Percentiles rank a stretch among this genome's conserved stretches.
Evolutionary conservation across 2,797 vertebrate species (phyloP).

Genomic region (Cryptoblepharus egeriae): DNA sequence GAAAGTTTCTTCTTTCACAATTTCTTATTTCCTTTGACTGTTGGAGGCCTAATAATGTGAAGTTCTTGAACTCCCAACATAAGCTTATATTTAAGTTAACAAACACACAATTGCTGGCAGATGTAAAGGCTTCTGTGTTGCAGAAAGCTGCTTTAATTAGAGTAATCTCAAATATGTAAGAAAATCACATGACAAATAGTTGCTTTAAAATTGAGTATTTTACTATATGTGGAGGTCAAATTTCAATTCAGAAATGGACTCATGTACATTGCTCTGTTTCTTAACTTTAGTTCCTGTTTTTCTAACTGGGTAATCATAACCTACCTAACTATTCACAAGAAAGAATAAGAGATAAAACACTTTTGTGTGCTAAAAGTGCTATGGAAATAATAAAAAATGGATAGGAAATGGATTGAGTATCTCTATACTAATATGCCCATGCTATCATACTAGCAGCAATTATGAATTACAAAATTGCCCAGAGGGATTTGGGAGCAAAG

Average conservation of each 20-base stretch:
- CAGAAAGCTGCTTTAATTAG: neutral
- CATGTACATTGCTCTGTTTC: neutral
- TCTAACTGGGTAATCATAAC: neutral
- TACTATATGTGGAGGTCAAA: neutral
- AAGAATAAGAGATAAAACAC: neutral
- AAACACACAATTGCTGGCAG: neutral
- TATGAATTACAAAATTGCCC: neutral
- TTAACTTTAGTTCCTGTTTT: neutral
- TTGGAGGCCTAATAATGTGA: neutral
- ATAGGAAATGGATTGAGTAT: neutral
- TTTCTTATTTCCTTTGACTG: neutral
- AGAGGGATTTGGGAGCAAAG: neutral
- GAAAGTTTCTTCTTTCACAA: neutral
- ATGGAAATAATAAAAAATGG: neutral
- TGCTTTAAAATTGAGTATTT: neutral
- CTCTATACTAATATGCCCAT: neutral
- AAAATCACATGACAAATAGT: neutral
- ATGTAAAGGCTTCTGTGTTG: neutral
- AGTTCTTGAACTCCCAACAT: neutral
- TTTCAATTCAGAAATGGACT: neutral
- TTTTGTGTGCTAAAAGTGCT: neutral
- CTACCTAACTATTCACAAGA: neutral
- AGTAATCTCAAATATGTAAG: neutral
- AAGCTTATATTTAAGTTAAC: neutral
- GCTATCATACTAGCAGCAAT: neutral